These are phyloP conservation scores for Cryptomyrus ogoouensis DNA, from an alignment of 2,113 vertebrate species.

Conservation along the genomic window DNA sequence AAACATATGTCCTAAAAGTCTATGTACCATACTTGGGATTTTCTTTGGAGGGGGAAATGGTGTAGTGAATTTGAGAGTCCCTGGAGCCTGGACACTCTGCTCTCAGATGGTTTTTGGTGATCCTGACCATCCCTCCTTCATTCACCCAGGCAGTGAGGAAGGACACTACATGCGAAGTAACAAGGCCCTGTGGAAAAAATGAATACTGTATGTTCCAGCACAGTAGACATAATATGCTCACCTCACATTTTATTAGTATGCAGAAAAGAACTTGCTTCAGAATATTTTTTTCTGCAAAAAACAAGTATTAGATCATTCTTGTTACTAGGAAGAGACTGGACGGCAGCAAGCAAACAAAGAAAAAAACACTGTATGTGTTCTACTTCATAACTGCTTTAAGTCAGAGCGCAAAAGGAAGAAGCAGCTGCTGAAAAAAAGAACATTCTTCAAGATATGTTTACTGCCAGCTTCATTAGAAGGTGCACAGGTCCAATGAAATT, in stretches of 20 bases:
- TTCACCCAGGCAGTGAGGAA: slow-evolving; percentile 80
- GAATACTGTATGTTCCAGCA: not conserved
- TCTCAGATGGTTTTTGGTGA: slow-evolving; percentile 72
- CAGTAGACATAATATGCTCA: not conserved
- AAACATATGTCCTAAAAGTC: not conserved
- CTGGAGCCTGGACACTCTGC: slow-evolving; percentile 56
- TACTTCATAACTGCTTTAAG: not conserved
- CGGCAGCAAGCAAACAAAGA: not conserved
- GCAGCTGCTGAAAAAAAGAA: not conserved
- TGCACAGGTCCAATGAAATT: not conserved
- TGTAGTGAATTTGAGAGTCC: slow-evolving; percentile 73
- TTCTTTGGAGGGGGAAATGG: slow-evolving; percentile 52
- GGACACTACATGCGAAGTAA: slow-evolving; percentile 55
- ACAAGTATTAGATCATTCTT: not conserved
- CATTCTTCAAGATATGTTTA: not conserved
- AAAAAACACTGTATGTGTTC: not conserved
- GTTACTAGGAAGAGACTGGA: not conserved
- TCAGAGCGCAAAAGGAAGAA: not conserved
- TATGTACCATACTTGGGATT: slow-evolving; percentile 72
- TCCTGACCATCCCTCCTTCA: slow-evolving; percentile 81
- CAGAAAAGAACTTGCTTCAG: not conserved
- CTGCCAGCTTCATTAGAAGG: not conserved
- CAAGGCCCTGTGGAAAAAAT: slow-evolving; percentile 47
- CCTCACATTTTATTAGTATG: not conserved
- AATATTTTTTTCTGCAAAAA: not conserved